Evolutionary conservation across 2,113 vertebrate species (phyloP).

Genomic region (Rostratula benghalensis): DNA sequence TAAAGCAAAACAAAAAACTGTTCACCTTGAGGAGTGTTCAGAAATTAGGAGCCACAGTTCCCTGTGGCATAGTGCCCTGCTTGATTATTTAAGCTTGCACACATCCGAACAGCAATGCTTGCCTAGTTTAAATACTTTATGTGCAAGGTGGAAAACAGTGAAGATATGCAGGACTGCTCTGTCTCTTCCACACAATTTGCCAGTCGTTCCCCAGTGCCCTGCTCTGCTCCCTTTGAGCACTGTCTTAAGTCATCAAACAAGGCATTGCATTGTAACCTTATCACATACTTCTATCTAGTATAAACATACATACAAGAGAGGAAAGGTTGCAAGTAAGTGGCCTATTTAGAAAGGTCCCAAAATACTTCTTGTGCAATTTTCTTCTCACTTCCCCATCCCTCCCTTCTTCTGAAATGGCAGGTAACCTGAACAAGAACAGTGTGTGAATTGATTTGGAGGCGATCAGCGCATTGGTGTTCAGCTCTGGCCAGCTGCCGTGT

Average conservation of each 20-base stretch:
- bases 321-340: not conserved
- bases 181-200: not conserved
- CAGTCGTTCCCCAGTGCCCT: not conserved
- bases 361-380: conserved; percentile 69
- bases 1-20: conserved; percentile 36
- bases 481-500: conserved; percentile 68
- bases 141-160: not conserved
- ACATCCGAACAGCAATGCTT: not conserved
- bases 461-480: conserved; percentile 69
- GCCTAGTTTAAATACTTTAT: not conserved
- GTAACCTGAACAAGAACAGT: conserved; percentile 70
- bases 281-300: not conserved
- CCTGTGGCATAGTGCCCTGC: not conserved
- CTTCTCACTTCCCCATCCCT: conserved; percentile 69
- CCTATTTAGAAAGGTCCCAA: conserved; percentile 57
- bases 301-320: not conserved
- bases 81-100: not conserved
- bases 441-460: conserved; percentile 79
- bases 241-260: not conserved
- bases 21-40: conserved; percentile 28
- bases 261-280: not conserved
- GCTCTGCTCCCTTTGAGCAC: not conserved
- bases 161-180: accelerated
- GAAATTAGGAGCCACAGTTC: conserved; percentile 13
- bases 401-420: conserved; percentile 72